A percentile compares a stretch with the other conserved stretches of the same genome.
Evolutionary conservation across 2,888 invertebrate species (phyloP).

Genomic region (Trichogramma evanescens): DNA sequence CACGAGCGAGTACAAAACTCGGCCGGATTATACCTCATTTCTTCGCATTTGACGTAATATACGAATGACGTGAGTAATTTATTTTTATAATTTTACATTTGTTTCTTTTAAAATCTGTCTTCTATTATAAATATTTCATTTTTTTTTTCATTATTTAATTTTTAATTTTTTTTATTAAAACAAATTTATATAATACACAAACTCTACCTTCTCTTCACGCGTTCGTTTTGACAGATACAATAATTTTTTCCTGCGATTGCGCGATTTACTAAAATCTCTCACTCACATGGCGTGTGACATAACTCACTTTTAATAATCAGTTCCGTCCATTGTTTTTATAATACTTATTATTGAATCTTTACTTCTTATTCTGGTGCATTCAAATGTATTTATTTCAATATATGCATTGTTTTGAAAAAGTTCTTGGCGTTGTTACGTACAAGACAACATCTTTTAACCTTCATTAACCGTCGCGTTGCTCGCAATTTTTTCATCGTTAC

Average conservation of each 20-base stretch:
- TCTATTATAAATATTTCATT: slow-evolving; percentile 19
- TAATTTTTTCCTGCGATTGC: no score
- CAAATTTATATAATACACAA: slow-evolving; percentile 3
- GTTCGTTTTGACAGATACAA: no score
- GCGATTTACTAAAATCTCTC: no score
- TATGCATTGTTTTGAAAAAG: not conserved
- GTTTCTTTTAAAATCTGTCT: slow-evolving; percentile 24
- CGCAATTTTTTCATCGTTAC: slow-evolving; percentile 8
- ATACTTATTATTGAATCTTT: slow-evolving; percentile 30
- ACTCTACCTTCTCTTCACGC: no score
- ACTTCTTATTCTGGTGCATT: slow-evolving; percentile 20
- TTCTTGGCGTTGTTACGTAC: not conserved
- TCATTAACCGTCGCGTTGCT: slow-evolving; percentile 13
- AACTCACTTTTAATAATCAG: not conserved
- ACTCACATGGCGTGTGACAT: no score
- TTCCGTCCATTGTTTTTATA: slow-evolving; percentile 21
- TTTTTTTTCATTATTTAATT: slow-evolving; percentile 6
- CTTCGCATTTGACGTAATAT: slow-evolving; percentile 11
- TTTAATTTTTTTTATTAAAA: slow-evolving; percentile 11
- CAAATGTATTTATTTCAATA: slow-evolving; percentile 4
- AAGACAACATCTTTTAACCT: slow-evolving; percentile 10
- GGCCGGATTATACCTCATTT: slow-evolving; percentile 26
- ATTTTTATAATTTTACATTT: slow-evolving; percentile 22
- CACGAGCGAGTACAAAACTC: slow-evolving; percentile 33
- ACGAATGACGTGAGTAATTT: slow-evolving; percentile 6